Evolutionary conservation across 2,888 invertebrate genomes (phyloP), one percentile per base, ranked within the genome.

Genomic region (Meandrusa payeni): DNA sequence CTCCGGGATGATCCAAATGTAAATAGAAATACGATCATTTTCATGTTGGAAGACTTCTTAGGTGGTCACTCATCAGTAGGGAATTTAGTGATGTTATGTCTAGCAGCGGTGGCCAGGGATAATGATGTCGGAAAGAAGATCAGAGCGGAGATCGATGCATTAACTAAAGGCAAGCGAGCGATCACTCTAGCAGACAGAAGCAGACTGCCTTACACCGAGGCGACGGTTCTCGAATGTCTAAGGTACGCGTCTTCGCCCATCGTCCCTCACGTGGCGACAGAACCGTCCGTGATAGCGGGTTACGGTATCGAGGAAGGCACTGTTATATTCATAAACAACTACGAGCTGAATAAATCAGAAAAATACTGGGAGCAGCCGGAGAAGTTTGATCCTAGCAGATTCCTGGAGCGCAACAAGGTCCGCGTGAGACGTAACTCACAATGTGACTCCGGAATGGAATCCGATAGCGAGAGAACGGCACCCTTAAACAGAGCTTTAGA

Each of bases 51-150:
- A 82, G 96, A 97, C 62, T 95, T 97, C 59, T 76, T 97, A 2
- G 96, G 96, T 0, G 96, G 96, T 0, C 95, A 96, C 65, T 94
- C 96, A 0, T 96, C 96, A 0, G 92, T 97, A 5, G 95, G 95
- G 0, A 96, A 96, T 67, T 78, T 96, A 13, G 91, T 95, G 0
- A 94, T 95, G 93, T 76, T 96, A 5, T 90, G 92, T 2, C 68
- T 96, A 0, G 92, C 93, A 0, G 91, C 92, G 46, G 89, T 93
- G 0, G 92, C 92, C 0, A 88, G 90, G 44, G 89, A 93, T 63
- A 92, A 92, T 0, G 89, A 91, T 36, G 91, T 93, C 0, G 92
- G 90, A 0, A 79, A 74, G 46, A 90, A 89, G 55, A 91, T 96
- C 13, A 92, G 91, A 49, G 70, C 89, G 1, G 95, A 96, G 85